phyloP scores from a whole-genome alignment of 2,888 invertebrate species.

The Caenorhabditis macrosperma region DNA sequence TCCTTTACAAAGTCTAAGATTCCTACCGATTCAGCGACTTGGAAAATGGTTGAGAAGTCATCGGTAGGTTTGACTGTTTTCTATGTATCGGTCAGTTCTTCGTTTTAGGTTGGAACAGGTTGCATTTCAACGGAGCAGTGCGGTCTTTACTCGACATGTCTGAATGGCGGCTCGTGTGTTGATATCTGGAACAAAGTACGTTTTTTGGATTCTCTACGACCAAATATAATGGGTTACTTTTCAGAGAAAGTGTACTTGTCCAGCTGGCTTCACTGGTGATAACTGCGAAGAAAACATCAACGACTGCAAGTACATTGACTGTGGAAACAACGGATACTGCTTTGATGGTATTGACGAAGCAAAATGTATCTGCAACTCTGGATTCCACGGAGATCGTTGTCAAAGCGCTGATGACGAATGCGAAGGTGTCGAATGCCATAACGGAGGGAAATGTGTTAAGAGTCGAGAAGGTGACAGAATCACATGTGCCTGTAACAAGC shows the following conservation, averaged over 20 bases:
- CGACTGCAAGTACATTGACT: slow-evolving; percentile 63
- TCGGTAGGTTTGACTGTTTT: slow-evolving; percentile 11
- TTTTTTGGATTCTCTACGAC: not conserved
- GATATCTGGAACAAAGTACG: slow-evolving; percentile 67
- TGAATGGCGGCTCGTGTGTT: slow-evolving; percentile 63
- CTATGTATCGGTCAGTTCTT: not conserved
- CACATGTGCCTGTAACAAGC: slow-evolving; percentile 67
- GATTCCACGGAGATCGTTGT: slow-evolving; percentile 67
- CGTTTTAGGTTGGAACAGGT: slow-evolving; percentile 47
- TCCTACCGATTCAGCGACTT: slow-evolving; percentile 32
- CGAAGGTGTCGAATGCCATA: slow-evolving; percentile 64
- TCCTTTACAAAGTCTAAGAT: slow-evolving; percentile 61
- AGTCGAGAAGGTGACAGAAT: slow-evolving; percentile 48
- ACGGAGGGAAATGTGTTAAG: slow-evolving; percentile 65
- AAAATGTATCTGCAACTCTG: slow-evolving; percentile 70
- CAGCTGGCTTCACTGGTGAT: slow-evolving; percentile 70
- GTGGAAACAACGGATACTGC: slow-evolving; percentile 64
- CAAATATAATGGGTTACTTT: slow-evolving; percentile 11
- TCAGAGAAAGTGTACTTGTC: slow-evolving; percentile 56
- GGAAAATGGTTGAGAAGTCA: slow-evolving; percentile 41
- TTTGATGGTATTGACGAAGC: slow-evolving; percentile 63
- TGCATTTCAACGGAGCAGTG: slow-evolving; percentile 68
- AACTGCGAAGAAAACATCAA: slow-evolving; percentile 72
- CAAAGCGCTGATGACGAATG: slow-evolving; percentile 66
- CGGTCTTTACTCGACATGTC: slow-evolving; percentile 62